These are phyloP conservation scores for Pseudotriccus pelzelni DNA, from an alignment of 2,797 vertebrate genomes.

Conservation along the genomic window DNA sequence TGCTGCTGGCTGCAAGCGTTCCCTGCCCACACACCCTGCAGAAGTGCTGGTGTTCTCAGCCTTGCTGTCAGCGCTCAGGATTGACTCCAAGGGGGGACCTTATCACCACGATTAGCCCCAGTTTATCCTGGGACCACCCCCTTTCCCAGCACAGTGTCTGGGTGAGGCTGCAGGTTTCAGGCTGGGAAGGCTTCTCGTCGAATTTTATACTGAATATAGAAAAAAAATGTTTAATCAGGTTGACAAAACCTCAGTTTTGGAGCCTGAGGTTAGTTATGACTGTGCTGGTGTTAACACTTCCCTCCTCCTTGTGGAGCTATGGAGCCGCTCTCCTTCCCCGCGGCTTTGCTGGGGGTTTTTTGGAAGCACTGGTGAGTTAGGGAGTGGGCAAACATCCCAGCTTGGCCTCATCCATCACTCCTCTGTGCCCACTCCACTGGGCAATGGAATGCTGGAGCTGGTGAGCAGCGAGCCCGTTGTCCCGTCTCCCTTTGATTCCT, in stretches of 20 bases:
- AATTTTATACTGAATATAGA: background rate
- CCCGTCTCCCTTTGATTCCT: background rate
- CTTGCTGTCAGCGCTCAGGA: background rate
- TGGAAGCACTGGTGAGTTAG: background rate
- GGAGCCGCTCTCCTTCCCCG: rapidly evolving
- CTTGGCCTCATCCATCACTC: background rate
- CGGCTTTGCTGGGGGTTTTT: background rate
- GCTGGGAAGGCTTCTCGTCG: background rate
- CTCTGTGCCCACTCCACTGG: background rate
- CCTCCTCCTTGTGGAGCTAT: background rate
- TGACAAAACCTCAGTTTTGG: background rate
- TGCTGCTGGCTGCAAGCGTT: background rate
- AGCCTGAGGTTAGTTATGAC: background rate
- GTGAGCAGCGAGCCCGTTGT: background rate
- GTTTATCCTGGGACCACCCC: background rate
- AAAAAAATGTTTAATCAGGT: background rate
- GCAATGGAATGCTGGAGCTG: background rate
- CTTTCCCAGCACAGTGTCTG: background rate
- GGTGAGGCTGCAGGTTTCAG: background rate
- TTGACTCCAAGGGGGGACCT: background rate
- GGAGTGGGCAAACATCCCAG: background rate
- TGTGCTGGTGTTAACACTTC: rapidly evolving
- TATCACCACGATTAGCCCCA: background rate
- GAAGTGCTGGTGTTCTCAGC: background rate
- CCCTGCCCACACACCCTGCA: background rate